phyloP scores from a whole-genome alignment of 2,797 vertebrate species.

The Sebastolobus altivelis region DNA sequence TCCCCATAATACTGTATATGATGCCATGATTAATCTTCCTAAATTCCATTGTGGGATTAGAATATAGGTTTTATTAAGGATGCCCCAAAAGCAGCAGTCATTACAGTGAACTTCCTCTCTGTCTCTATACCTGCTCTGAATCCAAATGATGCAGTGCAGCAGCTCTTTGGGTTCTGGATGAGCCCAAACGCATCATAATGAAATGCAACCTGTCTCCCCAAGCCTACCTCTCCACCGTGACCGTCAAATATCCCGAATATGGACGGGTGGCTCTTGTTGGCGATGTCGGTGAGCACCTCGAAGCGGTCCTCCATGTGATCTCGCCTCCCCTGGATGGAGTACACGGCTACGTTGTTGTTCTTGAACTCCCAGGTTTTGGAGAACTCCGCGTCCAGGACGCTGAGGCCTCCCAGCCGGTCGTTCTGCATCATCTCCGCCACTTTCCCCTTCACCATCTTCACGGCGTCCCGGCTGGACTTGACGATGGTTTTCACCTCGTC shows the following conservation, averaged over 20 bases:
- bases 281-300: constrained; percentile 94
- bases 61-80: background rate
- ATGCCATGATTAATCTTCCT: background rate
- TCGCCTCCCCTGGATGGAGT: constrained; percentile 96
- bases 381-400: constrained; percentile 95
- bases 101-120: too few relatives aligned
- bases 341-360: constrained; percentile 96
- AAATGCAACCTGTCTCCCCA: background rate
- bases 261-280: constrained; percentile 96
- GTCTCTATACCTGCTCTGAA: background rate
- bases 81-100: background rate
- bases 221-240: constrained; percentile 95
- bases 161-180: background rate
- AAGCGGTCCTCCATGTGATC: constrained; percentile 99
- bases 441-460: constrained; percentile 99
- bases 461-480: constrained; percentile 97
- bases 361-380: constrained; percentile 99
- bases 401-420: constrained; percentile 92
- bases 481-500: constrained; percentile 99
- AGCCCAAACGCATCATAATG: background rate
- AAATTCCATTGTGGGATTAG: background rate
- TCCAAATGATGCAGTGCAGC: constrained; percentile 22
- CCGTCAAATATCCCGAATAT: constrained; percentile 99
- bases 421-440: constrained; percentile 99
- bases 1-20: background rate